These are phyloP conservation scores for Malacosoma neustria DNA, from an alignment of 2,888 invertebrate genomes.

Conservation along the genomic window DNA sequence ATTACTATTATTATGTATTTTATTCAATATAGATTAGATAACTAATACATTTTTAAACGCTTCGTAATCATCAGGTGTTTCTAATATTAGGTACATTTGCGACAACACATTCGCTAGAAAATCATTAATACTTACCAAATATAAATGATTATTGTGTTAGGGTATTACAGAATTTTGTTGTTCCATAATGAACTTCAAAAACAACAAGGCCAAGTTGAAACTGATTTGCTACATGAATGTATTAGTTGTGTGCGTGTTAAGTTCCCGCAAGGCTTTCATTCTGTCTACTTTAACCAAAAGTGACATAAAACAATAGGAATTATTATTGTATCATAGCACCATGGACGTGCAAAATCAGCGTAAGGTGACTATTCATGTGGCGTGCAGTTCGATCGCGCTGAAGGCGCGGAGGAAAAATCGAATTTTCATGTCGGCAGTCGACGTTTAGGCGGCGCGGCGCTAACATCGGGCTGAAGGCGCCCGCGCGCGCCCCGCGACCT, in stretches of 20 bases:
- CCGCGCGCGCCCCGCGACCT: constrained; percentile 45
- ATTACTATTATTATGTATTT: too few relatives aligned
- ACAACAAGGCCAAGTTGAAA: constrained; percentile 28
- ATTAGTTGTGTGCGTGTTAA: constrained; percentile 50
- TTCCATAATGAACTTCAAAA: constrained; percentile 18
- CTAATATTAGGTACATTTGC: too few relatives aligned
- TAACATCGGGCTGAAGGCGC: constrained; percentile 55
- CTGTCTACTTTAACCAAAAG: constrained; percentile 38
- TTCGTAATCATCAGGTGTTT: too few relatives aligned
- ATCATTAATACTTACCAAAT: too few relatives aligned
- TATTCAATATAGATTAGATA: too few relatives aligned
- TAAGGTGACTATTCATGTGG: constrained; percentile 48
- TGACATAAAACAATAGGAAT: constrained; percentile 48
- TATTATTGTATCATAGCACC: constrained; percentile 31
- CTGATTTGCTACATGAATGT: constrained; percentile 20
- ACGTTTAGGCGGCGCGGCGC: constrained; percentile 67
- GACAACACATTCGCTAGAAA: too few relatives aligned
- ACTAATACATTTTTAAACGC: too few relatives aligned
- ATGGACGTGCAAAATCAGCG: constrained; percentile 68
- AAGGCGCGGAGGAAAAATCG: constrained; percentile 74
- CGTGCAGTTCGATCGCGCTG: constrained; percentile 70
- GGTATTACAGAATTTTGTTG: too few relatives aligned
- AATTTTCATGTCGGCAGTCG: constrained; percentile 73
- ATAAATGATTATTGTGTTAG: too few relatives aligned
- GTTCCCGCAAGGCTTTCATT: constrained; percentile 27